A percentile compares a stretch with the other conserved stretches of the same genome.
These are phyloP conservation scores for Nerophis lumbriciformis DNA, from an alignment of 2,113 vertebrate genomes.

Conservation along the genomic window DNA sequence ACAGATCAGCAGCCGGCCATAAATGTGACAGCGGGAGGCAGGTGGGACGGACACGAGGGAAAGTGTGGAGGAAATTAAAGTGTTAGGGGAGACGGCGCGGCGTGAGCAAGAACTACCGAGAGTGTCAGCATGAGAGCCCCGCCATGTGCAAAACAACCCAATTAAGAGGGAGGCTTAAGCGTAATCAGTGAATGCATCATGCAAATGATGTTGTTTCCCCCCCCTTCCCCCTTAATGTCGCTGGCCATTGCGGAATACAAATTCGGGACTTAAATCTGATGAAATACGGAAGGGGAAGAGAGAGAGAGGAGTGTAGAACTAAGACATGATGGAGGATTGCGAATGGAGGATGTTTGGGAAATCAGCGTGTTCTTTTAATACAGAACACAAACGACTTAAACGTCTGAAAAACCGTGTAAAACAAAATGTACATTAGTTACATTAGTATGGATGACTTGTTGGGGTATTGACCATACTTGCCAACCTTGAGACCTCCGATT, in stretches of 20 bases:
- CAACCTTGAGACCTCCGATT: too few species aligned
- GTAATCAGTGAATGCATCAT: conserved; percentile 65
- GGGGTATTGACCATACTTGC: too few species aligned
- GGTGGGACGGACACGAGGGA: conserved; percentile 11
- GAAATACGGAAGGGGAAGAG: conserved; percentile 38
- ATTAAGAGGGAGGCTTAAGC: conserved; percentile 59
- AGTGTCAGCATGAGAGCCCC: conserved; percentile 61
- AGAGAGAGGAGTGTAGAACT: conserved; percentile 21
- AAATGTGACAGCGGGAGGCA: conserved; percentile 33
- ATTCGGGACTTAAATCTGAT: conserved; percentile 65
- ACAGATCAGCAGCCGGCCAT: conserved; percentile 14
- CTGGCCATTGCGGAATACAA: conserved; percentile 59
- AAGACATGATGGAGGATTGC: conserved; percentile 5
- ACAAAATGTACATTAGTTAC: too few species aligned
- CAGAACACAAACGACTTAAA: too few species aligned
- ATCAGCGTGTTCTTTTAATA: background rate
- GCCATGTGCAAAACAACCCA: conserved; percentile 70
- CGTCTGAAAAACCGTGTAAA: too few species aligned
- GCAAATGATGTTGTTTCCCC: conserved; percentile 60
- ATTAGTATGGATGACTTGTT: too few species aligned
- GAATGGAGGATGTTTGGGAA: conserved; percentile 2
- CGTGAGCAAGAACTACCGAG: conserved; percentile 35
- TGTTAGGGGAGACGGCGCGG: conserved; percentile 48
- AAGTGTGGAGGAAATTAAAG: conserved; percentile 54
- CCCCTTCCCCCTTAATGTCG: conserved; percentile 33